These are phyloP conservation scores for Alouatta palliata DNA, from an alignment of 2,113 vertebrate genomes.

Conservation along the genomic window DNA sequence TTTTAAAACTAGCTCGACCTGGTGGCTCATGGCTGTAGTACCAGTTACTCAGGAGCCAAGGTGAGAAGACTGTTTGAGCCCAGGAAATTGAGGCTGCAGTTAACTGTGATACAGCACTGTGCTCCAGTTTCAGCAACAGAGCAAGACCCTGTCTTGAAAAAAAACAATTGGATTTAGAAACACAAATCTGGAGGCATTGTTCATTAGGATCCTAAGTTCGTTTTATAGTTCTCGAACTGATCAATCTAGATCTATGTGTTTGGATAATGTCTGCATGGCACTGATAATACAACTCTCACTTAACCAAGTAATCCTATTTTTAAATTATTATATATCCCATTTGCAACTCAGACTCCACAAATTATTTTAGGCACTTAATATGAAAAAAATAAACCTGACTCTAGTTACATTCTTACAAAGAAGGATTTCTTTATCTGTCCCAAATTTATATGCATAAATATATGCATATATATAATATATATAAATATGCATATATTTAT, in stretches of 20 bases:
- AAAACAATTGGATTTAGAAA: neutral
- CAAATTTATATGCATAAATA: neutral
- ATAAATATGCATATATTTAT: no score
- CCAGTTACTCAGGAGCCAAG: no score
- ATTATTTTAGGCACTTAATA: no score
- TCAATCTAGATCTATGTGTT: neutral
- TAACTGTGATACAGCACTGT: no score
- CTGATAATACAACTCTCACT: neutral
- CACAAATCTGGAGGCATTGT: neutral
- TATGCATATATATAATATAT: no score
- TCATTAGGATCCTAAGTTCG: neutral
- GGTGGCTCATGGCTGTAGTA: no score
- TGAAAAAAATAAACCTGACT: neutral
- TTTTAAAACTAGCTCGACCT: no score
- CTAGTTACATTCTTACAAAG: neutral
- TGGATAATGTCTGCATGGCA: neutral
- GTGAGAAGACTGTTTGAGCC: no score
- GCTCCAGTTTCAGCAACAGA: no score
- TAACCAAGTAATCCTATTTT: neutral
- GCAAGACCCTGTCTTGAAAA: no score
- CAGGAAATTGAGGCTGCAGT: no score
- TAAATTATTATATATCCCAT: neutral
- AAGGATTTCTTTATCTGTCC: neutral
- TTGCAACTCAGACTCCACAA: no score
- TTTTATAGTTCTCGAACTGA: neutral